Conservation (phyloP, 2,113 vertebrate species). For the Spermophilus dauricus region DNA sequence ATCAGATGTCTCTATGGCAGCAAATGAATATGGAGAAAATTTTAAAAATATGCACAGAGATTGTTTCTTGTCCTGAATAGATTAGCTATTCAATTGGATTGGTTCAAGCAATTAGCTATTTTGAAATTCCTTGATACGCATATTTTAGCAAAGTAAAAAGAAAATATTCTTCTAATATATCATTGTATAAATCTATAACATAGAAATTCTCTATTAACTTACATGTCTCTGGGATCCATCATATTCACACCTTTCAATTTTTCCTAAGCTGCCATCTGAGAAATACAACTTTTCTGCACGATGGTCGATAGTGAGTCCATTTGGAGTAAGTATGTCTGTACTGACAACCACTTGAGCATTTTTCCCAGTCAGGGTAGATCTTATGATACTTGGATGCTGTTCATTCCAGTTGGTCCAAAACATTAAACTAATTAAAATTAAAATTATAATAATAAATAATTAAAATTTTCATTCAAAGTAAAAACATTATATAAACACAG, state of each 20-base stretch:
- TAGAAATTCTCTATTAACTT: constrained; percentile 86
- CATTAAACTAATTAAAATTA: constrained; percentile 93
- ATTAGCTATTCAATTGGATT: background rate
- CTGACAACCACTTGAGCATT: constrained; percentile 95
- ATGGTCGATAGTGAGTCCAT: constrained; percentile 97
- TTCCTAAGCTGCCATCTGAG: constrained; percentile 96
- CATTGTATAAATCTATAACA: background rate
- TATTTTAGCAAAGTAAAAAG: background rate
- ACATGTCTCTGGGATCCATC: constrained; percentile 97
- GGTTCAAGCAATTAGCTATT: background rate
- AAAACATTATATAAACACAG: constrained; percentile 48
- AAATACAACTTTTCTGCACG: constrained; percentile 97
- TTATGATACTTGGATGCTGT: constrained; percentile 98
- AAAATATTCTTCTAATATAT: background rate
- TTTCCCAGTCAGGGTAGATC: constrained; percentile 94
- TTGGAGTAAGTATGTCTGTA: constrained; percentile 96
- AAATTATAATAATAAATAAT: constrained; percentile 28
- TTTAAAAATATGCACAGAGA: background rate
- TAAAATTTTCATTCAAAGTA: constrained; percentile 52
- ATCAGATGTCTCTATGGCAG: background rate
- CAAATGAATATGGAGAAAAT: background rate
- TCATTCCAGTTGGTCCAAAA: constrained; percentile 99
- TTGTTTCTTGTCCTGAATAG: background rate
- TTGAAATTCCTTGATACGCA: background rate
- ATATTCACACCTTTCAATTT: constrained; percentile 98